Evolutionary conservation across 2,113 vertebrate species (phyloP), one percentile per base, ranked within the genome.

Genomic region (Pao palembangensis): DNA sequence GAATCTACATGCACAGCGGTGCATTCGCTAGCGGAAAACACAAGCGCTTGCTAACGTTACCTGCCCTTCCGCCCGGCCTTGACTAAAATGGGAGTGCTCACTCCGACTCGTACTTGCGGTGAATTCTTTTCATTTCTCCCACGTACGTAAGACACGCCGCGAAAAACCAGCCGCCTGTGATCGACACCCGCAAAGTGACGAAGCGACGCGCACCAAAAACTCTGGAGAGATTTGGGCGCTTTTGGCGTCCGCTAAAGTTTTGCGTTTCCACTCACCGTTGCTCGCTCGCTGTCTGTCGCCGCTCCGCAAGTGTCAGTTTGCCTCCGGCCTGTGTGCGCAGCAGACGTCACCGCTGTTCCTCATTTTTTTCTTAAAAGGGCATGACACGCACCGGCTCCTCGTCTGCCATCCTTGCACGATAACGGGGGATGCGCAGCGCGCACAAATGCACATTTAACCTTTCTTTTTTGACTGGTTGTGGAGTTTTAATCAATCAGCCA

Each of bases 51-150:
- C 81, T 82, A 82, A 64, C 79, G 71, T 69, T 88, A 87, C 80
- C 88, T 88, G 83, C 85, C 85, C 86, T 88, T 88, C 87, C 85
- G 85, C 79, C 84, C 68, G 88, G 88, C 88, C 87, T 89, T 85
- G 77, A 80, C 80, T 85, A 79, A 87, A 84, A 82, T 80, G 85
- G 85, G 88, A 88, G 83, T 78, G 78, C 81, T 69, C 77, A 55
- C 76, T 82, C 75, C 58, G 64, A 71, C 65, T 64, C 48, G 23
- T 67, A 73, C 78, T 83, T 76, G 71, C 61, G 61, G 67, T 56
- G 61, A 62, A 78, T 76, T 80, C 51, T 66, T 73, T 41, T 53
- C 58, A 15, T 66, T 61, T 58, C 51, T 23, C 58, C 28, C n/a
- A 64, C 49, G 25, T 17, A 25, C 42, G 41, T 18, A 44, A 46